A percentile compares a stretch with the other conserved stretches of the same genome.
Evolutionary conservation across 1,140 invertebrate genomes (phyloP).

Genomic region (Harlomillsia oculata): DNA sequence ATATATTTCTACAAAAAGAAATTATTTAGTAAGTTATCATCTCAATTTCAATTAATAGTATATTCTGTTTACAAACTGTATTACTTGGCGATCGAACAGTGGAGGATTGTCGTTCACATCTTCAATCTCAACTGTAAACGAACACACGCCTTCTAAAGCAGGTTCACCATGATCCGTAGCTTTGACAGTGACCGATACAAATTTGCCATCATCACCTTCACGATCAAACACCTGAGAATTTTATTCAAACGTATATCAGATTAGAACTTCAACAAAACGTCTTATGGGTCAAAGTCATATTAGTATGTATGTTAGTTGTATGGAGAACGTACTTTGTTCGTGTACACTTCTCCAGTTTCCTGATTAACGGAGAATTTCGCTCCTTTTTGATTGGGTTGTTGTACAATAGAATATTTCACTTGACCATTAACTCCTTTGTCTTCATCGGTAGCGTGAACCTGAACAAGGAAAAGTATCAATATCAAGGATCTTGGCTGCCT

Average conservation of each 20-base stretch:
- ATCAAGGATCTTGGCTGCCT: too few relatives aligned
- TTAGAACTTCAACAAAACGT: too few relatives aligned
- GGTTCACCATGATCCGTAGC: constrained; percentile 94
- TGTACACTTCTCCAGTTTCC: constrained; percentile 84
- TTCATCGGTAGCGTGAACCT: constrained; percentile 82
- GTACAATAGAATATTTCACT: constrained; percentile 88
- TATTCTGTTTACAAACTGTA: too few relatives aligned
- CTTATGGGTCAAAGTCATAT: neutral
- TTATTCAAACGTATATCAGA: constrained; percentile 12
- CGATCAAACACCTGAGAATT: constrained; percentile 69
- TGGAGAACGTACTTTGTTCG: constrained; percentile 61
- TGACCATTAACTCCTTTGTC: constrained; percentile 90
- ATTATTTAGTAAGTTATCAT: too few relatives aligned
- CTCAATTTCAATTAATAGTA: too few relatives aligned
- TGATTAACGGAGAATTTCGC: constrained; percentile 91
- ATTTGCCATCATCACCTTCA: constrained; percentile 90
- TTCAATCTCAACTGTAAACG: constrained; percentile 91
- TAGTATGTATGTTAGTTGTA: neutral
- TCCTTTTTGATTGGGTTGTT: constrained; percentile 91
- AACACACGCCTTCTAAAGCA: constrained; percentile 85
- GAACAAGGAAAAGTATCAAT: constrained; percentile 22
- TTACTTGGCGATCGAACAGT: constrained; percentile 84
- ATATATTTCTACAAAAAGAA: constrained; percentile 71
- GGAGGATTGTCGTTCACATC: constrained; percentile 72
- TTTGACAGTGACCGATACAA: constrained; percentile 89